Conservation (phyloP, 2,797 vertebrate species). For the Phyllotis vaccarum region DNA sequence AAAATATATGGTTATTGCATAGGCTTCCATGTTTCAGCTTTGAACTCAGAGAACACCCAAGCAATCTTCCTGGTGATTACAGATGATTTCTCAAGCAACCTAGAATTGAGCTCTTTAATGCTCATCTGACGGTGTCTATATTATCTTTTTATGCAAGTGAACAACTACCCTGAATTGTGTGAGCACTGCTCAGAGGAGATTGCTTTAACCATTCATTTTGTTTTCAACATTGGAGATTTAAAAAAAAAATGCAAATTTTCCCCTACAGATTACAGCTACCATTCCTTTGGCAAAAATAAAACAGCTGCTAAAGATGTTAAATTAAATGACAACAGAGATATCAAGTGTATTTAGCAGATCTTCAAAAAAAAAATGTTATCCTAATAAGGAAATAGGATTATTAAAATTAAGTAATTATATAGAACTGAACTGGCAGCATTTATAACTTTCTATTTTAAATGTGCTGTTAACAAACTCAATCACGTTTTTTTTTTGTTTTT, state of each 20-base stretch:
- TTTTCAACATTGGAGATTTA: constrained; percentile 51
- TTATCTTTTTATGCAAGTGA: constrained; percentile 69
- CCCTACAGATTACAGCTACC: constrained; percentile 38
- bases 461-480: constrained; percentile 61
- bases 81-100: constrained; percentile 73
- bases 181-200: neutral
- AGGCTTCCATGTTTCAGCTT: constrained; percentile 11
- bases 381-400: constrained; percentile 66
- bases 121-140: constrained; percentile 58
- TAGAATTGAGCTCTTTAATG: constrained; percentile 68
- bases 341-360: constrained; percentile 65
- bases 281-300: constrained; percentile 19
- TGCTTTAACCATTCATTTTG: constrained; percentile 75
- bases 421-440: constrained; percentile 59
- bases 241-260: constrained; percentile 22
- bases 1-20: constrained; percentile 7
- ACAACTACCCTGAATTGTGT: constrained; percentile 50
- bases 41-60: constrained; percentile 61
- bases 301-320: constrained; percentile 72
- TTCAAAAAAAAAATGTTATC: constrained; percentile 56
- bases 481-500: constrained; percentile 47
- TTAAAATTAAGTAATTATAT: constrained; percentile 78
- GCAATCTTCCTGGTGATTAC: constrained; percentile 72
- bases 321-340: constrained; percentile 74
- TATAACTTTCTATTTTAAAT: constrained; percentile 61